These are phyloP conservation scores for Zaprionus africanus DNA, from an alignment of 1,140 invertebrate species.

Conservation along the genomic window DNA sequence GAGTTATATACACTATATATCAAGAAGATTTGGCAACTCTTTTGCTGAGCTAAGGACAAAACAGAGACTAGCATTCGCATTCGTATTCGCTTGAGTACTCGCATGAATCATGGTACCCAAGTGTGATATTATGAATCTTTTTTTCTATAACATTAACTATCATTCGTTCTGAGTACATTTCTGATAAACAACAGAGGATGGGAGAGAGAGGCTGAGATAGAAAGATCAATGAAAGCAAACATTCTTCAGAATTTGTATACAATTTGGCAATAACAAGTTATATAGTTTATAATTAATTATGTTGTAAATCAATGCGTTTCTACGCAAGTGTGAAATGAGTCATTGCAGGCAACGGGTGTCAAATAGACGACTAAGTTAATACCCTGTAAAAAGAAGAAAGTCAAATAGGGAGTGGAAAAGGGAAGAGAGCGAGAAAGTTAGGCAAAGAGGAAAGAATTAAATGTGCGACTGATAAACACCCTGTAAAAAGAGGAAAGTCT, in stretches of 20 bases:
- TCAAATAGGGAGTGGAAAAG: background rate
- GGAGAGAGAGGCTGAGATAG: background rate
- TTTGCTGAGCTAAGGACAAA: constrained; percentile 11
- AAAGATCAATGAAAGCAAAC: constrained; percentile 4
- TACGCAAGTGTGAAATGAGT: constrained; percentile 1
- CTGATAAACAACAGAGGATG: background rate
- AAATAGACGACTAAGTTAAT: background rate
- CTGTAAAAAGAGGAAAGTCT: background rate
- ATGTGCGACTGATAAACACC: background rate
- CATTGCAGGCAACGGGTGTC: background rate
- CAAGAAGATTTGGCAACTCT: background rate
- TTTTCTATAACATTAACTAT: constrained; percentile 1
- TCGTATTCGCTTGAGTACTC: constrained; percentile 5
- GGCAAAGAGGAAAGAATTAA: background rate
- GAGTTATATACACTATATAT: constrained; percentile 4
- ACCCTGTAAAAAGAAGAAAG: background rate
- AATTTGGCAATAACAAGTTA: constrained; percentile 9
- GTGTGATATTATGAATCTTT: constrained; percentile 1
- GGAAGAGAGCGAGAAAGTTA: background rate
- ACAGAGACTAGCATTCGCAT: background rate
- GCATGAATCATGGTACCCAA: constrained; percentile 3
- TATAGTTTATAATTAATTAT: constrained; percentile 26
- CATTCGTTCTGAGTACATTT: background rate
- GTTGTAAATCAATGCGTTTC: constrained; percentile 7
- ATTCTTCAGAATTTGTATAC: constrained; percentile 19